Base-by-base conservation (phyloP, 2,888 invertebrate genomes). In the Phymatocera aterrima region DNA sequence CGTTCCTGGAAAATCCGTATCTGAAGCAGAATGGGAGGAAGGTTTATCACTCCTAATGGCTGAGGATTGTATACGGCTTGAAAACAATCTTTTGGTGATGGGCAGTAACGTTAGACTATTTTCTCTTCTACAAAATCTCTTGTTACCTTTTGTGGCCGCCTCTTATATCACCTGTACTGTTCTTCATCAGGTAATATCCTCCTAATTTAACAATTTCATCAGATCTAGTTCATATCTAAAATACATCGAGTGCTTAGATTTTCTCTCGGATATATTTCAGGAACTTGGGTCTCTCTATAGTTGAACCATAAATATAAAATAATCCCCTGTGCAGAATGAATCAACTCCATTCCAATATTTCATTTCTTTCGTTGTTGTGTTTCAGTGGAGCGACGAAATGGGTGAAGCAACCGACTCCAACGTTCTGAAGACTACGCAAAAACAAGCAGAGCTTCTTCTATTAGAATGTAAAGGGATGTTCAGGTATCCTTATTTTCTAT, bases 401-500 rank as follows among this genome's bases (percentile, higher is more conserved):
- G 84, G 81, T 51, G 81, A 83, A 40, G 77, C 83, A 40, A 84
- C 81, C 4, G 93, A 94, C 83, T 93, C 93, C 84, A 88, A 90
- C 34, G 91, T 93, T 12, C 83, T 95, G 78, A 92, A 92, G 79
- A 90, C 91, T 74, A 91, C 93, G 1, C 96, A 96, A 86, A 91
- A 92, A 85, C 89, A 91, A 21, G 91, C 93, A 34, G 96, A 95
- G 88, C 85, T 87, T 24, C 85, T 91, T 48, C 86, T 94, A 2
- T 87, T 87, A 28, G 85, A 89, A 46, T 87, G 87, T 77, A 84
- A 85, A 15, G 87, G 88, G 54, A 87, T 90, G 77, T 91, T 92
- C 12, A 85, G 82, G 40, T 95, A 96, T 91, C 95, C 96, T 0
- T 96, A 95, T 90, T 94, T 94, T 83, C 92, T 97, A 79, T 95